Conservation (phyloP, 1,140 invertebrate genomes). For the Euwallacea fornicatus region DNA sequence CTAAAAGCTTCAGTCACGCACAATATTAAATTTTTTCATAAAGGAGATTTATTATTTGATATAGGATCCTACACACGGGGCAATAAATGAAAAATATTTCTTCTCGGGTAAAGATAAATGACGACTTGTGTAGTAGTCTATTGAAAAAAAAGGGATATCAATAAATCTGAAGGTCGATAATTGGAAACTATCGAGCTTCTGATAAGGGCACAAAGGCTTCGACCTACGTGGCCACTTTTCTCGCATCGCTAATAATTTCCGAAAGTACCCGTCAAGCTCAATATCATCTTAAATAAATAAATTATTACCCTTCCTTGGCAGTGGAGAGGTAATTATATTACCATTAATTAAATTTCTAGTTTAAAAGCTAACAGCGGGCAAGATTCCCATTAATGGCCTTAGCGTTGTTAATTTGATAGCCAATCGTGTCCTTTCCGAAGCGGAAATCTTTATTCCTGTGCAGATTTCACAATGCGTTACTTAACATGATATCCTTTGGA, state of each 20-base stretch:
- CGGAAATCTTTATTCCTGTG: too few species aligned
- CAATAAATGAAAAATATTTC: neutral
- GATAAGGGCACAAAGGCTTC: neutral
- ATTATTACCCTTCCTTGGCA: conserved; percentile 4
- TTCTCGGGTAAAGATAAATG: neutral
- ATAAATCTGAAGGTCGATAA: too few species aligned
- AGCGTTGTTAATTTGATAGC: too few species aligned
- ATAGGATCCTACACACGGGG: neutral
- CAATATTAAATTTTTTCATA: conserved; percentile 2
- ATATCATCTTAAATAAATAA: conserved; percentile 13
- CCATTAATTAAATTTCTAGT: conserved; percentile 8
- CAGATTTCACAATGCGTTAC: too few species aligned
- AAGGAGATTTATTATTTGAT: conserved; percentile 1
- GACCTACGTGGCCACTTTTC: neutral
- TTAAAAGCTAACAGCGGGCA: neutral
- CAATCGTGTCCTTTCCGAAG: too few species aligned
- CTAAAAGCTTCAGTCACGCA: conserved; percentile 3
- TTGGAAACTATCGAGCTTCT: neutral
- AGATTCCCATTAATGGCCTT: too few species aligned
- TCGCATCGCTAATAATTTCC: neutral
- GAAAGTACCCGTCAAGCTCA: conserved; percentile 12
- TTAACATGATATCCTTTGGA: too few species aligned
- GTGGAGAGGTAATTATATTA: conserved; percentile 11
- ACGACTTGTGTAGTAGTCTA: neutral
- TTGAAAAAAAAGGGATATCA: too few species aligned